phyloP scores from a whole-genome alignment of 2,888 invertebrate species.

The Trachelus tabidus region DNA sequence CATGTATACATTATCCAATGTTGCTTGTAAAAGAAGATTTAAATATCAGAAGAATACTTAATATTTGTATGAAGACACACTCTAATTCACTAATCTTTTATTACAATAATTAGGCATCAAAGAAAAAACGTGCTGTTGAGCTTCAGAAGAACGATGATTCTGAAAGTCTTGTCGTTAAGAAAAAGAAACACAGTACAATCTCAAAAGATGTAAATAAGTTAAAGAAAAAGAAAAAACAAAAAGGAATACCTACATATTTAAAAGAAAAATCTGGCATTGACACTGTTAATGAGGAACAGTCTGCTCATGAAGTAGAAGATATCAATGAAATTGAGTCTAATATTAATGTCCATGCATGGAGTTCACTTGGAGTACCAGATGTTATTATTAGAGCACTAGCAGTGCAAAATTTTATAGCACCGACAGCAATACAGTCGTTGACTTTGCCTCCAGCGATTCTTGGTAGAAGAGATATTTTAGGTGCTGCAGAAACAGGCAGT shows the following conservation, averaged over 20 bases:
- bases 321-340: conserved; percentile 45
- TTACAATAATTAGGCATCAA: background rate
- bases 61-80: background rate
- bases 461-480: conserved; percentile 91
- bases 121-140: background rate
- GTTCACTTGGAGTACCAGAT: conserved; percentile 75
- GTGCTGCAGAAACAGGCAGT: conserved; percentile 99
- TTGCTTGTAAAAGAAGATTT: background rate
- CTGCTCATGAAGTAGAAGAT: background rate
- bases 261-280: conserved; percentile 16
- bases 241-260: conserved; percentile 12
- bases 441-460: conserved; percentile 86
- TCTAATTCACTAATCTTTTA: background rate
- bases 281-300: conserved; percentile 10
- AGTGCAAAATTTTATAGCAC: conserved; percentile 81
- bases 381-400: conserved; percentile 79
- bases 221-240: conserved; percentile 15
- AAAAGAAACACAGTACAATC: conserved; percentile 13
- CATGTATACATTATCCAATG: no score
- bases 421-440: conserved; percentile 89
- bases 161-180: background rate
- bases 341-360: conserved; percentile 74
- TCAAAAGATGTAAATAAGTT: conserved; percentile 24
- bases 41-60: background rate
- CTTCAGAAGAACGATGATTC: background rate